These are phyloP conservation scores for Heliconius himera DNA, from an alignment of 1,140 invertebrate species.

Conservation along the genomic window DNA sequence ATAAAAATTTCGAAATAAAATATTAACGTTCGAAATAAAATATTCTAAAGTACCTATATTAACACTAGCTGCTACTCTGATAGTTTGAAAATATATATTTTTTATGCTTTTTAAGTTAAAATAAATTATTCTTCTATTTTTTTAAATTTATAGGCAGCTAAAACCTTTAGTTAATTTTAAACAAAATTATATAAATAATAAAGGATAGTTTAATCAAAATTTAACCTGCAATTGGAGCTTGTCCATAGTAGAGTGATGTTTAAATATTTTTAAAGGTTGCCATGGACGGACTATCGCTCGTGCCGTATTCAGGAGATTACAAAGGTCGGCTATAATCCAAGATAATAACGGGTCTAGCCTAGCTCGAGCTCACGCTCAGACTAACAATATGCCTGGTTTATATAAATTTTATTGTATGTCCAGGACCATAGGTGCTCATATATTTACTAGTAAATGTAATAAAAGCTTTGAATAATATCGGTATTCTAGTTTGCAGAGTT, in stretches of 20 bases:
- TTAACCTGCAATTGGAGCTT: background rate
- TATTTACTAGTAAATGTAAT: too few species aligned
- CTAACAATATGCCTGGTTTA: background rate
- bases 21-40: too few species aligned
- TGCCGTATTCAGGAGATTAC: slow-evolving; percentile 18
- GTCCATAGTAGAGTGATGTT: background rate
- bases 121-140: too few species aligned
- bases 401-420: background rate
- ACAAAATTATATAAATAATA: too few species aligned
- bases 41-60: too few species aligned
- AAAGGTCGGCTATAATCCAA: slow-evolving; percentile 7
- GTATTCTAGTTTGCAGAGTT: background rate
- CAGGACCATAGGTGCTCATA: background rate
- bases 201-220: background rate
- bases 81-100: too few species aligned
- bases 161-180: too few species aligned
- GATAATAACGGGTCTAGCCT: slow-evolving; percentile 5
- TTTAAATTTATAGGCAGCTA: too few species aligned
- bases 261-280: background rate
- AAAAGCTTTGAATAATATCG: too few species aligned
- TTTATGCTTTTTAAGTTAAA: too few species aligned
- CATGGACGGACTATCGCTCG: background rate
- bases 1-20: too few species aligned
- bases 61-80: too few species aligned
- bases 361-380: background rate